Evolutionary conservation across 1,140 invertebrate species (phyloP), one percentile per base, ranked within the genome.

Genomic region (Panonychus citri): DNA sequence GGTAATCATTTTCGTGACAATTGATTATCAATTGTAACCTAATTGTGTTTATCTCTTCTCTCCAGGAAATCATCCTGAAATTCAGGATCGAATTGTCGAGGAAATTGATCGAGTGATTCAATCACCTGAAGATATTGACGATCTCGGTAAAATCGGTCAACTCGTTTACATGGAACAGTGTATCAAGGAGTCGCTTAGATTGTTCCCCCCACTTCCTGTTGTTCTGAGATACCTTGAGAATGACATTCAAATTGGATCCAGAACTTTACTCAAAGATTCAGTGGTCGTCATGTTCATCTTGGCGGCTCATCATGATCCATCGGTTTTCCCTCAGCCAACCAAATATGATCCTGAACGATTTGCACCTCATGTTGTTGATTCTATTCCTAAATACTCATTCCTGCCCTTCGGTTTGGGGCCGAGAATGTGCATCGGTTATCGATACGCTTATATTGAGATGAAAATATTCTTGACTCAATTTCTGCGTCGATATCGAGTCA

Each of bases 131-230:
- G 43, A 21, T 48, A 7, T 48, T 17, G 8, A 8, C 17, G 25
- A 21, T 48, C 17, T 25, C 5, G 5, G 5, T 7, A 48, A 7
- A 5, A 8, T 48, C 5, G 12, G 17, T 8, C n/a, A 19, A 25
- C 19, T 48, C 43, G 43, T 48, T 48, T 48, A 48, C 8, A 21
- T 19, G n/a, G 25, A 25, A 46, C 43, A 46, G 21, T 46, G 43
- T 46, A 53, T 58, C 21, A 53, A 53, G 55, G 68, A 69, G 59
- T 49, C 65, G 8, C 61, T 69, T 0, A 66, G 76, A 26, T 37
- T 77, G 54, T 80, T 73, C 62, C 78, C 78, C 0, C 76, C 76
- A 21, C 78, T 79, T 17, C 78, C 78, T 1, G 67, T 76, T 39
- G 73, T 78, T 17, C 30, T 37, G 1, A 48, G 59, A 4, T 8